phyloP scores from a whole-genome alignment of 2,797 vertebrate species.

The Liparis tanakae region DNA sequence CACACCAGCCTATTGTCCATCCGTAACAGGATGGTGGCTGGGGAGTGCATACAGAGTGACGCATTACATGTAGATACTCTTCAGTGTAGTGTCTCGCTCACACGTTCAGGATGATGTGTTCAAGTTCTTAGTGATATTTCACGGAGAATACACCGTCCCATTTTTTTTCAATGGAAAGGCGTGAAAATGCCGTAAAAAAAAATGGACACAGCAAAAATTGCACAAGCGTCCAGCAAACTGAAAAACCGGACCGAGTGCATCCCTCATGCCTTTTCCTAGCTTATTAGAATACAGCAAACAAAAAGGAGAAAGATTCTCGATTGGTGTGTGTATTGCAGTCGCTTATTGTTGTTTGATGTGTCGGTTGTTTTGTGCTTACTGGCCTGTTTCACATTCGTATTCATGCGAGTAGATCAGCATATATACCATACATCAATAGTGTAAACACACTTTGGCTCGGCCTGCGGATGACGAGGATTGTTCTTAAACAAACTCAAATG shows the following conservation, averaged over 20 bases:
- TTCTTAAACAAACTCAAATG: conserved; percentile 78
- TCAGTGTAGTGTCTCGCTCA: conserved; percentile 30
- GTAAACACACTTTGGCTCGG: conserved; percentile 73
- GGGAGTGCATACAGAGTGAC: conserved; percentile 74
- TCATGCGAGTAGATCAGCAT: conserved; percentile 68
- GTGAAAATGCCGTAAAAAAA: conserved; percentile 14
- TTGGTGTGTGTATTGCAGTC: conserved; percentile 28
- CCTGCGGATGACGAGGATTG: conserved; percentile 59
- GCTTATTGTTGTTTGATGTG: conserved; percentile 57
- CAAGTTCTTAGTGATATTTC: conserved; percentile 24
- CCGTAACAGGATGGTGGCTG: conserved; percentile 55
- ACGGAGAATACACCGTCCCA: conserved; percentile 15
- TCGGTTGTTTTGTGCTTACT: conserved; percentile 50
- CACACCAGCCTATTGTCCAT: conserved; percentile 59
- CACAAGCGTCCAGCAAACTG: background rate
- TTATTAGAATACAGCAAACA: conserved; percentile 49
- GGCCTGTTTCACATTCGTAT: conserved; percentile 64
- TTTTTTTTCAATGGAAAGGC: conserved; percentile 31
- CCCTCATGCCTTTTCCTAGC: conserved; percentile 3
- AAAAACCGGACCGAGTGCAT: background rate
- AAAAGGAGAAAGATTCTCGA: background rate
- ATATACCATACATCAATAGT: conserved; percentile 73
- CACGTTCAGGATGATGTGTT: conserved; percentile 27
- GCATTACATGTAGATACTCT: conserved; percentile 70
- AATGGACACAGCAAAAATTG: conserved; percentile 1